Conservation (phyloP, 2,888 invertebrate genomes). For the Rhingia campestris region DNA sequence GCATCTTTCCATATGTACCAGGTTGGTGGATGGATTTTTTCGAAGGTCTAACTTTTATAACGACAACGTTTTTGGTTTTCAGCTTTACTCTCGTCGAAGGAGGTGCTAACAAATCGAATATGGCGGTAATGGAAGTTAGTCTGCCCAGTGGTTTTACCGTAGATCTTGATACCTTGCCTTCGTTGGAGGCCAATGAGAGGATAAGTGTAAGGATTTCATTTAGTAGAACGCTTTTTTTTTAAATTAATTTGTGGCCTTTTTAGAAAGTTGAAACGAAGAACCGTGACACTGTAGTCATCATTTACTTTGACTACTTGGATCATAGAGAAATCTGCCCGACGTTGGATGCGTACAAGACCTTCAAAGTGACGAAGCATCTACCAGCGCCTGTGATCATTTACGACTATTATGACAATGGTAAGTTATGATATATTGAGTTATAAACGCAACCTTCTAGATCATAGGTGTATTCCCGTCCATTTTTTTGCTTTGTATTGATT, state of each 20-base stretch:
- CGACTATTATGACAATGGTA: slow-evolving; percentile 96
- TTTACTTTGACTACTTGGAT: slow-evolving; percentile 90
- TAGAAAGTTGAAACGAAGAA: slow-evolving; percentile 87
- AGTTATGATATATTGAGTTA: slow-evolving; percentile 80
- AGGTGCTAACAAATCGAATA: slow-evolving; percentile 86
- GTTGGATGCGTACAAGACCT: slow-evolving; percentile 92
- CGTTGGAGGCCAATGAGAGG: slow-evolving; percentile 84
- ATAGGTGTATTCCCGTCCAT: no score
- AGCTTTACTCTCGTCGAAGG: slow-evolving; percentile 80
- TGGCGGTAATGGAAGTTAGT: slow-evolving; percentile 95
- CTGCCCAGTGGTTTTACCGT: slow-evolving; percentile 96
- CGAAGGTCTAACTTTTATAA: neutral
- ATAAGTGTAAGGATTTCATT: slow-evolving; percentile 77
- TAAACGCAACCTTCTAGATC: no score
- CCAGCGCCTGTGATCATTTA: slow-evolving; percentile 93
- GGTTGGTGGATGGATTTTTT: slow-evolving; percentile 82
- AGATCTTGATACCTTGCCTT: slow-evolving; percentile 90
- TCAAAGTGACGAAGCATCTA: slow-evolving; percentile 93
- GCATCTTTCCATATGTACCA: slow-evolving; percentile 92
- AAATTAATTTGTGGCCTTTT: slow-evolving; percentile 7
- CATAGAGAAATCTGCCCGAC: slow-evolving; percentile 91
- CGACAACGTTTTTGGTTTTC: neutral
- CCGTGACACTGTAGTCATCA: slow-evolving; percentile 86
- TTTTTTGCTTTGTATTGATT: no score
- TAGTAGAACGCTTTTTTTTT: neutral